Base-by-base conservation (phyloP, 2,797 vertebrate species). In the Chanos chanos region DNA sequence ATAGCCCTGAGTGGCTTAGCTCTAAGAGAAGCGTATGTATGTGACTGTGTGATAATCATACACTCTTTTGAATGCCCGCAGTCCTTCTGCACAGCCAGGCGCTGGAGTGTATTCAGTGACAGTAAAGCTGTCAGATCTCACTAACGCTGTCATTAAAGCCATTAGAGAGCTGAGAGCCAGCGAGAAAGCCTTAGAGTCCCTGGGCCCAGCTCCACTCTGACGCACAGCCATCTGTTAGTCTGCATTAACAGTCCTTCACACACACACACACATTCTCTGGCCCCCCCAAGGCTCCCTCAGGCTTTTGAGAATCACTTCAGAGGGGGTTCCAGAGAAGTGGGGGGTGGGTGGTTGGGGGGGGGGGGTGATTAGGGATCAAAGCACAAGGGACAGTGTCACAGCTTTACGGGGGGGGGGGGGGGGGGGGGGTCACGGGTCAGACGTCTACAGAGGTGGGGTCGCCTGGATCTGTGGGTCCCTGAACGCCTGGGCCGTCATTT, bases 241-340 rank as follows among this genome's bases (percentile, higher is more conserved):
- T 67, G 50, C 22, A 61, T 36, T 66, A 6, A 61, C 70, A 77
- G 66, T 71, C 63, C 21, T 53, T 56, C 45, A 56, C 31, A 6
- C 18, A 47, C 64, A 45, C 37, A 71, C 59, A 28, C 59, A 36
- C 16, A 54, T 52, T 43, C 2, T 0, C 44, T 18, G 45, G 30
- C 9, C 72, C 77, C 84, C 83, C 84, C 7, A 60, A 80, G 81
- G 80, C 73, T 77, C 59, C 70, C 63, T 79, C 13, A 24, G 48
- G 64, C 77, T 79, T 85, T 85, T 84, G 79, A 88, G 70, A 82
- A 73, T 69, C 66, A 82, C 82, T 85, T 85, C 82, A 85, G 84
- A 84, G 82, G 18, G 9, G 64, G 44, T 56, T 73, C 67, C 70
- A 67, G 64, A 69, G n/a, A n/a, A n/a, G n/a, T n/a, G n/a, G n/a